Evolutionary conservation across 2,113 vertebrate species (phyloP), one percentile per base, ranked within the genome.

Genomic region (Capricornis sumatraensis): DNA sequence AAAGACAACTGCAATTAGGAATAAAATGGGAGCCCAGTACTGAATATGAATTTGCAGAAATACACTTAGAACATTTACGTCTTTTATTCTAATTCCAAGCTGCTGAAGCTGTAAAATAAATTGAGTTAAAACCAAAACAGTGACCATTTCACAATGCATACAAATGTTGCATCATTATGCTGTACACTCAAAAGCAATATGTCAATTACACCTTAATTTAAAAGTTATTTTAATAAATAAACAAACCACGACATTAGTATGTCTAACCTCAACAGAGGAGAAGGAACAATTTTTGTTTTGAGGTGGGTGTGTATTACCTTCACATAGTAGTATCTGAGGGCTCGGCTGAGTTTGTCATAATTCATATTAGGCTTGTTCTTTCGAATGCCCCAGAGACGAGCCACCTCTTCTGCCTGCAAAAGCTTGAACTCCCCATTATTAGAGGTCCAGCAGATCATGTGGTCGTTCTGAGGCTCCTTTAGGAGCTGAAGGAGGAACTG

Each of bases 361-460:
- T 99, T 99, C 99, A 99, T 99, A 96, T 99, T 99, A 91, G 99
- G 99, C 97, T 99, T 99, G 99, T 99, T 99, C 98, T 99, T 99
- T 58, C 99, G 99, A 96, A 99, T 99, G 5, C 99, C 99, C 99
- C 99, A 99, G 95, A 99, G 99, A 74, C 99, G 99, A 97, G 99
- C 99, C 98, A 99, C 99, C 98, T 99, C 99, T 98, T 99, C 99
- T 0, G 99, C 99, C 98, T 99, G 99, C 96, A 99, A 98, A 98
- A 99, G 99, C 97, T 99, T 99, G 98, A 99, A 99, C 98, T 99
- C 99, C 52, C 99, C 99, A 85, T 99, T 99, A 87, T 99, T 99
- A 84, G 99, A 99, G 97, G 99, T 99, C 99, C 99, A 99, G 98
- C 99, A 99, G 99, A 99, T 99, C 98, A 99, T 99, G 58, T 99